phyloP scores from a whole-genome alignment of 2,888 invertebrate species.

The Sarcophaga subvicina region DNA sequence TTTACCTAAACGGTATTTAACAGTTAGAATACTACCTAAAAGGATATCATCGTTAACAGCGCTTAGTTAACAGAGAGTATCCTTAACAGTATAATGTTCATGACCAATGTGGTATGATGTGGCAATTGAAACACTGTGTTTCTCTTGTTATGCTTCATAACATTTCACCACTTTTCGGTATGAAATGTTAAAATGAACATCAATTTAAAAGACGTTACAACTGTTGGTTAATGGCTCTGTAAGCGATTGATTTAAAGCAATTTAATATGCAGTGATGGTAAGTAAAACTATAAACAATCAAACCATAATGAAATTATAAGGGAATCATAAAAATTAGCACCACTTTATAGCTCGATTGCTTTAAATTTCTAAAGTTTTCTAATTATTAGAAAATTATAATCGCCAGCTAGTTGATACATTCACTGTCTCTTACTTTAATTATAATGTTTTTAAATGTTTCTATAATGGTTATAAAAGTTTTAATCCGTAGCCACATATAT shows the following conservation, averaged over 20 bases:
- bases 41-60: background rate
- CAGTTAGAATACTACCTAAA: constrained; percentile 21
- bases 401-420: too few relatives aligned
- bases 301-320: too few relatives aligned
- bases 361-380: too few relatives aligned
- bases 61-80: constrained; percentile 11
- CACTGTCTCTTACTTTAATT: too few relatives aligned
- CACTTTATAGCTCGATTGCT: too few relatives aligned
- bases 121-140: constrained; percentile 21
- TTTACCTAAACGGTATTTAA: constrained; percentile 14
- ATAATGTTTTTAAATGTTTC: too few relatives aligned
- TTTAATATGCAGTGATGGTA: background rate
- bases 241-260: background rate
- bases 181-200: constrained; percentile 22
- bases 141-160: constrained; percentile 20
- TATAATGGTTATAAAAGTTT: too few relatives aligned
- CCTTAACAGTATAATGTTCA: background rate
- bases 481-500: too few relatives aligned
- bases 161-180: constrained; percentile 63
- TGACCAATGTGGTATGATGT: constrained; percentile 26
- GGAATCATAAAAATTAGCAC: too few relatives aligned
- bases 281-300: too few relatives aligned
- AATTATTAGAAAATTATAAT: too few relatives aligned
- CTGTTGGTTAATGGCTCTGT: background rate
- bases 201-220: background rate